Evolutionary conservation across 2,113 vertebrate species (phyloP), one percentile per base, ranked within the genome.

Genomic region (Melanerpes formicivorus): DNA sequence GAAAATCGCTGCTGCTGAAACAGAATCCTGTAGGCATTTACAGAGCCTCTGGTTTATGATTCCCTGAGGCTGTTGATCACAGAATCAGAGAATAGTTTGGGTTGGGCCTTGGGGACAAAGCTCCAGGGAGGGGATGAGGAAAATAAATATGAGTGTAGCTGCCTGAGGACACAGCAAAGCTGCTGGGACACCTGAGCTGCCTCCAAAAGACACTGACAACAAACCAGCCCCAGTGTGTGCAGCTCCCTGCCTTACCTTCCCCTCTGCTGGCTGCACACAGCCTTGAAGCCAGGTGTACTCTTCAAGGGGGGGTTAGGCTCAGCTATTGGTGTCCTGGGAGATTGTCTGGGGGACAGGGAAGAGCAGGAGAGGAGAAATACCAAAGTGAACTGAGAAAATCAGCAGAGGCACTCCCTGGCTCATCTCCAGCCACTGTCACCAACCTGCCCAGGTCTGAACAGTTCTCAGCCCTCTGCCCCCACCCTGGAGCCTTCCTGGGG

Each of bases 121-220:
- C 18, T 1, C 19, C n/a, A 10, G 59, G 13, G 52, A 84, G 56
- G 10, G n/a, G 11, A 60, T 0, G 1, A 18, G 60, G 64, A n/a
- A 83, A 66, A 69, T 23, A 70, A 50, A 66, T 3, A 15, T 0
- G 14, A 66, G 29, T 63, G 54, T 58, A 30, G 34, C 18, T 37
- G 55, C 30, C 67, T 37, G 18, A 59, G 63, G 34, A 32, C 0
- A 2, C 3, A 16, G 15, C 48, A 29, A 72, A 79, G 54, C 27
- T 48, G 46, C 26, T 0, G 0, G 54, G 48, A 75, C 21, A 8
- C 66, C 62, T 34, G 64, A 80, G 27, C n/a, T 77, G 50, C 69
- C 73, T 58, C 48, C 70, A 15, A 65, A 64, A 58, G 25, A 2
- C 10, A 55, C 37, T 30, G 26, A 1, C 14, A n/a, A 44, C 22